Base-by-base conservation (phyloP, 2,113 vertebrate species). In the Irena cyanogastra region DNA sequence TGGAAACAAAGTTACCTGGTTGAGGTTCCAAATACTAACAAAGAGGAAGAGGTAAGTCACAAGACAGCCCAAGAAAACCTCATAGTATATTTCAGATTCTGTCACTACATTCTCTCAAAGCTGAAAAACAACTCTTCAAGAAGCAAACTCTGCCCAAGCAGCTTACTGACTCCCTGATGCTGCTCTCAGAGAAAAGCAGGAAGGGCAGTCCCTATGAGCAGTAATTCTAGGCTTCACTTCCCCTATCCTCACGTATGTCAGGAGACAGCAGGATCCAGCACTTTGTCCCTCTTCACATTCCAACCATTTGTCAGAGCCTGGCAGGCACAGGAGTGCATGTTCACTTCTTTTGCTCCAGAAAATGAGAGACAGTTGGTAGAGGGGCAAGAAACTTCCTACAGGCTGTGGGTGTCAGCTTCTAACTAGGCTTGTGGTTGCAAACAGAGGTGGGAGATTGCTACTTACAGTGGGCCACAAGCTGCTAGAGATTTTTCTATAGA, bases 1-100 rank as follows among this genome's bases (percentile, higher is more conserved):
- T 95, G 30, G 99, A 99, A 78, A 99, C 97, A 86, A 99, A 98
- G 69, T 98, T 98, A 22, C 99, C 99, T 9, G 99, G 99, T 45
- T 97, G 98, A 37, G 99, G 98, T 71, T 99, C 98, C 54, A 99
- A 95, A 94, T 99, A 99, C 99, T 99, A 91, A 21, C 63, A 95
- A 91, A 89, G 8, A 94, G 27, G 44, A 87, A 89, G 56, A 88
- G 33, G 64, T 20, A 85, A 89, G 47, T 94, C 45, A 96, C 35
- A 78, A 75, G 27, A 71, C 3, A 12, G 16, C 13, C 28, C 44
- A 14, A 31, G 70, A 85, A 89, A 35, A 5, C 5, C 6, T n/a
- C 47, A 44, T 3, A 57, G 26, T 20, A 0, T 69, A 61, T 45
- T 85, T 88, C 78, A 83, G 33, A 44, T 61, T 86, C 66, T 74